Percentiles rank a stretch among this genome's conserved stretches.
Evolutionary conservation across 2,797 vertebrate species (phyloP).

Genomic region (Microtus agrestis): DNA sequence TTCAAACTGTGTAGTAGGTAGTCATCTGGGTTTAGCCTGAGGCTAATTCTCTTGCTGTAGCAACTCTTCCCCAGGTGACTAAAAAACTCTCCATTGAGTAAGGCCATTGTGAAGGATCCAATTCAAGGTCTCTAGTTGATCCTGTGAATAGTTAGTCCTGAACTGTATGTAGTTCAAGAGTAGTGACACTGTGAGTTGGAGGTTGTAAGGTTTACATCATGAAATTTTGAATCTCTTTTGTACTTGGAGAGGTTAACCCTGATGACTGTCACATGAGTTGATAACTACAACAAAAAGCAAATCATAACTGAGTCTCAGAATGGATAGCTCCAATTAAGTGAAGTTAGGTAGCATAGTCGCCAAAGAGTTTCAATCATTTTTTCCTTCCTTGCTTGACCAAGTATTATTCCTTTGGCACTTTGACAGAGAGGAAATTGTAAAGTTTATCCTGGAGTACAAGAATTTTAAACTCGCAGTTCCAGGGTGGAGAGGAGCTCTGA

Average conservation of each 20-base stretch:
- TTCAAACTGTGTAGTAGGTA: neutral
- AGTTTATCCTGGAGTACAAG: neutral
- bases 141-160: neutral
- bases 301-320: neutral
- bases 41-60: neutral
- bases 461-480: neutral
- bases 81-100: neutral
- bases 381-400: neutral
- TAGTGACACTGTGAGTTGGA: neutral
- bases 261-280: neutral
- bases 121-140: neutral
- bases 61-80: neutral
- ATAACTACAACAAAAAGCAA: neutral
- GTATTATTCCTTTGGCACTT: neutral
- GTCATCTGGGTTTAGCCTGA: neutral
- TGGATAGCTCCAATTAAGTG: neutral
- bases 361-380: neutral
- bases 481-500: neutral
- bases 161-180: neutral
- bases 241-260: neutral
- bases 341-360: neutral
- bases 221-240: neutral
- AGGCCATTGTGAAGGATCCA: neutral
- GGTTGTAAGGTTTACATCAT: neutral
- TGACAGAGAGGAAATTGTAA: neutral